A percentile compares a stretch with the other conserved stretches of the same genome.
These are phyloP conservation scores for Dicaeum eximium DNA, from an alignment of 2,113 vertebrate genomes.

Conservation along the genomic window DNA sequence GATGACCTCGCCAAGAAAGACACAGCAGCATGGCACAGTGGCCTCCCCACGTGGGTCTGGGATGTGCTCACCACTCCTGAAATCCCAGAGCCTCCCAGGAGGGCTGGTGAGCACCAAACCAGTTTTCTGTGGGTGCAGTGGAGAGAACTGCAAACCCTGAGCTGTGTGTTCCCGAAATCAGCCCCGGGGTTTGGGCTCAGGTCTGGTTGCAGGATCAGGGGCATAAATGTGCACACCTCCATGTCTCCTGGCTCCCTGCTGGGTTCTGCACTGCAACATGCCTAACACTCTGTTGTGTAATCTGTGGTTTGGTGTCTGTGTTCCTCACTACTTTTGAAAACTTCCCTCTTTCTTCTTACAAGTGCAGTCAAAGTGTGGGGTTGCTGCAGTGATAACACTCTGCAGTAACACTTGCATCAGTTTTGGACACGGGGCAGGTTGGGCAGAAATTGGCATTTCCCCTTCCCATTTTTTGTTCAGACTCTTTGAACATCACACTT, in stretches of 20 bases:
- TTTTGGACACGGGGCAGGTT: slow-evolving; percentile 19
- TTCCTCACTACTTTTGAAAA: slow-evolving; percentile 65
- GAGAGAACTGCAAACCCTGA: not conserved
- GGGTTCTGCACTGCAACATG: slow-evolving; percentile 18
- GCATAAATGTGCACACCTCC: not conserved
- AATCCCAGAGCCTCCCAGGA: not conserved
- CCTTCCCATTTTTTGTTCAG: slow-evolving; percentile 1
- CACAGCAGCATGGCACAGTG: not conserved
- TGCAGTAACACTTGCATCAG: not conserved
- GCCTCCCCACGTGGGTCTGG: not conserved
- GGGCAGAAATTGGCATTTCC: slow-evolving; percentile 36
- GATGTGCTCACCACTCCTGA: not conserved
- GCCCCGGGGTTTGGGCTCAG: not conserved
- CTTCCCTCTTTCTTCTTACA: slow-evolving; percentile 63
- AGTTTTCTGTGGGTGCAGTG: not conserved
- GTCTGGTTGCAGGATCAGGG: not conserved
- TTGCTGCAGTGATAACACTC: not conserved
- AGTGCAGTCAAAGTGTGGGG: slow-evolving; percentile 64
- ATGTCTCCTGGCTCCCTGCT: slow-evolving; percentile 20
- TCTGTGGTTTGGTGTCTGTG: slow-evolving; percentile 65
- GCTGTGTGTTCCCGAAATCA: not conserved
- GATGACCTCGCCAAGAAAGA: slow-evolving; percentile 59
- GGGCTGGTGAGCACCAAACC: not conserved
- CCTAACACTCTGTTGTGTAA: slow-evolving; percentile 63
- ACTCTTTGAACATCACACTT: slow-evolving; percentile 60